These are phyloP conservation scores for Morpho achilles DNA, from an alignment of 2,888 invertebrate species.

Conservation along the genomic window DNA sequence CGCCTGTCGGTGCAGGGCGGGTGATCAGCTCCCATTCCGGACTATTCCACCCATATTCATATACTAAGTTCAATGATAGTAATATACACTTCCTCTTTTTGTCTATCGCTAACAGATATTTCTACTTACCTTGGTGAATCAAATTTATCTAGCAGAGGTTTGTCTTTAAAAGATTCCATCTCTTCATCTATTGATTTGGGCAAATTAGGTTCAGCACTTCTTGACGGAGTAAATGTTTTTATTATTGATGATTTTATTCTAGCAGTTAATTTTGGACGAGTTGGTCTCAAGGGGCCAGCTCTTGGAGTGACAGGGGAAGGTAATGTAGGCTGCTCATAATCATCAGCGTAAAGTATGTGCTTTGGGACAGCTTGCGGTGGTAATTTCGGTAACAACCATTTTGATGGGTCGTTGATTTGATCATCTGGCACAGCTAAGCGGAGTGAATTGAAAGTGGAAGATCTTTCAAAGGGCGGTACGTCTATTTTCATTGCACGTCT, in stretches of 20 bases:
- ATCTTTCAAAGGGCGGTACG: constrained; percentile 13
- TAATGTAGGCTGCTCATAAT: neutral
- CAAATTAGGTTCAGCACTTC: constrained; percentile 17
- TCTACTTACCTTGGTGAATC: constrained; percentile 31
- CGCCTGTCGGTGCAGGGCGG: too few species aligned
- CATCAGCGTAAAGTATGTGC: constrained; percentile 5
- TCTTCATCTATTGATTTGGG: constrained; percentile 31
- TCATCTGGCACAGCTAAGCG: constrained; percentile 28
- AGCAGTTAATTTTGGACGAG: constrained; percentile 12
- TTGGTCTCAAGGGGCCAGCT: constrained; percentile 31
- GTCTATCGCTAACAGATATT: neutral
- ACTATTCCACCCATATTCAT: too few species aligned
- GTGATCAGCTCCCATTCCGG: too few species aligned
- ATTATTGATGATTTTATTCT: constrained; percentile 15
- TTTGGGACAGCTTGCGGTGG: constrained; percentile 9
- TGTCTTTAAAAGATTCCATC: constrained; percentile 34
- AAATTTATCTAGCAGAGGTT: constrained; percentile 33
- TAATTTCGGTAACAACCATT: constrained; percentile 21
- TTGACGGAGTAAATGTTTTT: constrained; percentile 6
- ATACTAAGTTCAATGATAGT: too few species aligned
- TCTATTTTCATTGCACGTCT: constrained; percentile 17
- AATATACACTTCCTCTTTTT: too few species aligned
- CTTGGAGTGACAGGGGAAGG: constrained; percentile 32
- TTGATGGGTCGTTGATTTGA: constrained; percentile 21
- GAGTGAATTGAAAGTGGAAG: constrained; percentile 8